Conservation (phyloP, 1,140 invertebrate species). For the Augochlora pura region DNA sequence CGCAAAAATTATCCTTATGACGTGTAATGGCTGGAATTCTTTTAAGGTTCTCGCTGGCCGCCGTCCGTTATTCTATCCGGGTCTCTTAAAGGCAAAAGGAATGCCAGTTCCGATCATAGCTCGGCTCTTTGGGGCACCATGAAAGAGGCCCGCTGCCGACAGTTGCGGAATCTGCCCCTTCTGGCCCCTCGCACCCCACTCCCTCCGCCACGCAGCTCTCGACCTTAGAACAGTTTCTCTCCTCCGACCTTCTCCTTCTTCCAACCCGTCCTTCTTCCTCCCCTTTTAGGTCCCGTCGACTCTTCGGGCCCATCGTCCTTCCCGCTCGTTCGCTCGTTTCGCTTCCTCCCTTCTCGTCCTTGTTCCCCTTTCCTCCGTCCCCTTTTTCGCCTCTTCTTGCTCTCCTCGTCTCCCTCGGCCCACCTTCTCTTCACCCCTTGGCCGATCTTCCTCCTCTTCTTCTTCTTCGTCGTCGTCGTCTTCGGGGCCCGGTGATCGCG, state of each 20-base stretch:
- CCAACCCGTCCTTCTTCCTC: constrained; percentile 39
- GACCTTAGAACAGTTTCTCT: constrained; percentile 60
- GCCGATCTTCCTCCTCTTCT: constrained; percentile 18
- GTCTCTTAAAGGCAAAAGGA: constrained; percentile 74
- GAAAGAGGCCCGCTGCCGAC: constrained; percentile 69
- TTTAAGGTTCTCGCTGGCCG: constrained; percentile 61
- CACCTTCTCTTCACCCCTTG: background rate
- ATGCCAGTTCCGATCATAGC: constrained; percentile 77
- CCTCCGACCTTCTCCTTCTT: constrained; percentile 57
- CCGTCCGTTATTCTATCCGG: constrained; percentile 65
- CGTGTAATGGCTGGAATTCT: constrained; percentile 77
- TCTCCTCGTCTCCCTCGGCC: too few relatives aligned
- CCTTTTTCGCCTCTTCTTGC: constrained; percentile 17
- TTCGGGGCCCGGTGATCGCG: constrained; percentile 3
- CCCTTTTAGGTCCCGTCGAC: background rate
- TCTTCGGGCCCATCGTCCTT: background rate
- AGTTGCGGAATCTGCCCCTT: constrained; percentile 73
- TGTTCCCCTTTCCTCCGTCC: constrained; percentile 7
- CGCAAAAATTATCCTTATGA: constrained; percentile 78
- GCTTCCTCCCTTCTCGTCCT: too few relatives aligned
- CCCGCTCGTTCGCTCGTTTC: background rate
- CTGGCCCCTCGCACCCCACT: constrained; percentile 54
- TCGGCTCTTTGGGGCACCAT: constrained; percentile 69
- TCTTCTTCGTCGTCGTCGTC: constrained; percentile 24
- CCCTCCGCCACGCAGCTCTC: constrained; percentile 52